Conservation (phyloP, 2,113 vertebrate species). For the Merops nubicus region DNA sequence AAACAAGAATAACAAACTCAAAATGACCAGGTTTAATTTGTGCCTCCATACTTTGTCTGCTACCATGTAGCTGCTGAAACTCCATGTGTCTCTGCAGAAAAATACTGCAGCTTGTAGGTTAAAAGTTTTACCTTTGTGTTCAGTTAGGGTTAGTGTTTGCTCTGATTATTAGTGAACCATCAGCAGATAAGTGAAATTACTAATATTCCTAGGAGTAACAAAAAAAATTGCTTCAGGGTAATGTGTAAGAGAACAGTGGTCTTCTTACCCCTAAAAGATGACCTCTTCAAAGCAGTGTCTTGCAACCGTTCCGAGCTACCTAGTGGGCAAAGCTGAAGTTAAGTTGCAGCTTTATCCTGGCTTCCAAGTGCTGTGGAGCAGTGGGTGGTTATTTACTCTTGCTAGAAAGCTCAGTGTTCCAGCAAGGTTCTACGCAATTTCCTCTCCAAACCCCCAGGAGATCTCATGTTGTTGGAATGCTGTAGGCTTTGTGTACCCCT, state of each 20-base stretch:
- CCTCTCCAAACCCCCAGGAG: background rate
- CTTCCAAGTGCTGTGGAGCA: background rate
- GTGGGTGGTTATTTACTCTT: background rate
- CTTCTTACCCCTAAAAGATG: background rate
- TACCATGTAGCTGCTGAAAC: background rate
- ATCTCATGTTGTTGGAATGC: rapidly evolving
- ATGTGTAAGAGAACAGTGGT: background rate
- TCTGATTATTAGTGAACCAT: background rate
- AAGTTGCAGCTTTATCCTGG: background rate
- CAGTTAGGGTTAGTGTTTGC: background rate
- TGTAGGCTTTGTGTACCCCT: background rate
- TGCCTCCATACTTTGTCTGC: background rate
- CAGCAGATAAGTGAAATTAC: background rate
- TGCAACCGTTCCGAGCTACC: background rate
- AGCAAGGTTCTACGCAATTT: background rate
- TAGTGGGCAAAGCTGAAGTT: background rate
- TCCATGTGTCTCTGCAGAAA: background rate
- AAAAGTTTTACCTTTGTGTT: background rate
- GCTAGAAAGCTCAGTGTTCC: background rate
- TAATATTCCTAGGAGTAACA: background rate
- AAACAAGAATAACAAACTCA: background rate
- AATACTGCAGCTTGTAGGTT: background rate
- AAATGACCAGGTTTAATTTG: background rate
- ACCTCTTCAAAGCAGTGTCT: background rate
- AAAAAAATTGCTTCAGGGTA: background rate